Conservation (phyloP, 2,888 invertebrate species). For the Cynaeus angustus region DNA sequence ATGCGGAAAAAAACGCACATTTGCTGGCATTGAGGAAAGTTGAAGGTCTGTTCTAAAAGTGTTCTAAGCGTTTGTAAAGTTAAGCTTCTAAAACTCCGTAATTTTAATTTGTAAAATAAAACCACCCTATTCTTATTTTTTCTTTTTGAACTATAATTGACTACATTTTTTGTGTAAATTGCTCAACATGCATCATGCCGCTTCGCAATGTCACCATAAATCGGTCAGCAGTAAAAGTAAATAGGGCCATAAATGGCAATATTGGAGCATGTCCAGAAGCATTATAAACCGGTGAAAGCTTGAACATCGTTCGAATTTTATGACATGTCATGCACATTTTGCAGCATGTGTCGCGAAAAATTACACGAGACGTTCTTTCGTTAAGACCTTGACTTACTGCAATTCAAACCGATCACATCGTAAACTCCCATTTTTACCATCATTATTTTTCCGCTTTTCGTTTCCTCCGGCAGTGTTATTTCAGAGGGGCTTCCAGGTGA, state of each 20-base stretch:
- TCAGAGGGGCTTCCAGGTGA: constrained; percentile 32
- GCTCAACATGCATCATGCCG: constrained; percentile 31
- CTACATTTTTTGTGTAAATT: too few species aligned
- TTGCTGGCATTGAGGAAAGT: too few species aligned
- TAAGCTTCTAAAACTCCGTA: too few species aligned
- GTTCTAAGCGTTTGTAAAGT: too few species aligned
- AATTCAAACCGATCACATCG: not conserved
- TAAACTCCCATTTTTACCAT: too few species aligned
- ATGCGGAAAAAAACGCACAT: too few species aligned
- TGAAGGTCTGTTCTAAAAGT: too few species aligned
- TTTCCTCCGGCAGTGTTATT: constrained; percentile 13
- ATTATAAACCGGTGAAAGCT: constrained; percentile 55
- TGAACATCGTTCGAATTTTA: constrained; percentile 54
- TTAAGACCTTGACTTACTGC: constrained; percentile 13
- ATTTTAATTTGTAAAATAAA: too few species aligned
- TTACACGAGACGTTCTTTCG: not conserved
- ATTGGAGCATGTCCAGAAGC: constrained; percentile 57
- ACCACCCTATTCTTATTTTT: too few species aligned
- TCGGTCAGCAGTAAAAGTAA: constrained; percentile 56
- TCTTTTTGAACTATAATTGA: too few species aligned
- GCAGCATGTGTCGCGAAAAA: constrained; percentile 43
- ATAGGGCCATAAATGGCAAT: constrained; percentile 57
- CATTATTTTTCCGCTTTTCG: too few species aligned
- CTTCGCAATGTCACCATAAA: constrained; percentile 49
- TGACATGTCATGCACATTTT: constrained; percentile 54